Conservation (phyloP, 2,113 vertebrate species). For the Psilopogon haemacephalus region DNA sequence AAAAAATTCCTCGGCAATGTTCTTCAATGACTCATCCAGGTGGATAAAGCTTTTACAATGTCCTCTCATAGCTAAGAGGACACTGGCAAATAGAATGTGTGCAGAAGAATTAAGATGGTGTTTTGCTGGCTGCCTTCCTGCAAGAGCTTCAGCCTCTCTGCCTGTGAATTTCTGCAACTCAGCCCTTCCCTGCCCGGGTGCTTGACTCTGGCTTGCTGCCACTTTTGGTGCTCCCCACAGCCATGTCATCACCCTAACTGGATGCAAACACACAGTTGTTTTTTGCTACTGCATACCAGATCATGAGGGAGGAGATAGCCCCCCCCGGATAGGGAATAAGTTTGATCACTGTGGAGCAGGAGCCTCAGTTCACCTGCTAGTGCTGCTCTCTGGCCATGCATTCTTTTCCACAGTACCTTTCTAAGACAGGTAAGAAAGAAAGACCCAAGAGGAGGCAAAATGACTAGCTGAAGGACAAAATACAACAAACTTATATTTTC, state of each 20-base stretch:
- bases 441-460: not conserved
- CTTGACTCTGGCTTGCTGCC: not conserved
- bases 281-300: not conserved
- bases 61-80: not conserved
- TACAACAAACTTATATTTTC: not conserved
- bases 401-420: not conserved
- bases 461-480: not conserved
- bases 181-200: not conserved
- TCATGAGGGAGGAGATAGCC: accelerated
- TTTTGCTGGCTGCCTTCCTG: not conserved
- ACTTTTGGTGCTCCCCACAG: not conserved
- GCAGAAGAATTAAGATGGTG: not conserved
- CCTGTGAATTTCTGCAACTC: not conserved
- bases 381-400: accelerated
- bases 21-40: slow-evolving; percentile 27
- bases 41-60: not conserved
- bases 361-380: not conserved
- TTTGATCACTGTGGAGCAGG: not conserved
- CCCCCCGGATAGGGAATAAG: not conserved
- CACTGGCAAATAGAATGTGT: not conserved
- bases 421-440: not conserved
- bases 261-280: not conserved
- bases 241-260: accelerated
- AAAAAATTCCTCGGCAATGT: not conserved
- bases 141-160: not conserved